Percentiles rank a stretch among this genome's conserved stretches.
These are phyloP conservation scores for Macquaria ambigua DNA, from an alignment of 2,113 vertebrate species.

Conservation along the genomic window DNA sequence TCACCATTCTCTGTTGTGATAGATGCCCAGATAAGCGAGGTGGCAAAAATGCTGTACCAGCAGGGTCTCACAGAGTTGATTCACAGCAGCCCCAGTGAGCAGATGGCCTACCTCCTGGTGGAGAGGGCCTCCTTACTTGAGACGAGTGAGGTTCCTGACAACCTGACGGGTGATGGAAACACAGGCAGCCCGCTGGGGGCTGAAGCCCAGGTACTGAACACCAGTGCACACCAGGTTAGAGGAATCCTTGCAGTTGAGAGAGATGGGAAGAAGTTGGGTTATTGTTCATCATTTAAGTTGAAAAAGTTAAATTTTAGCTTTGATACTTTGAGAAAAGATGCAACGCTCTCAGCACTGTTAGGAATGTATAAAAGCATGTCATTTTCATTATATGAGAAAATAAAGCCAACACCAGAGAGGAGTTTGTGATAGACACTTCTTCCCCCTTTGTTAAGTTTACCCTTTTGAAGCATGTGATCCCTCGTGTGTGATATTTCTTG, in stretches of 20 bases:
- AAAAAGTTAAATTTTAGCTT: neutral
- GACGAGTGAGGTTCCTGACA: conserved; percentile 68
- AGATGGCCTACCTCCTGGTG: conserved; percentile 87
- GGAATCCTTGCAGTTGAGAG: neutral
- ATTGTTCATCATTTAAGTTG: neutral
- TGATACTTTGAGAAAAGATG: neutral
- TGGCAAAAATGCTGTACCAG: conserved; percentile 88
- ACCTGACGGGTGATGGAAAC: conserved; percentile 30
- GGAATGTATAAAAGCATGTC: neutral
- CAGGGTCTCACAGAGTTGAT: conserved; percentile 86
- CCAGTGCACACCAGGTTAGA: conserved; percentile 68
- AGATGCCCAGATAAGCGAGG: conserved; percentile 88
- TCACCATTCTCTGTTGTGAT: conserved; percentile 23
- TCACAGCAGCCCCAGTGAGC: conserved; percentile 86
- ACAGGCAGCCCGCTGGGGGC: conserved; percentile 55
- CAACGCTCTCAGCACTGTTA: neutral
- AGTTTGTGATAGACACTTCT: neutral
- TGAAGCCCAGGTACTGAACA: conserved; percentile 38
- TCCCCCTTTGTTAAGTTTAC: neutral
- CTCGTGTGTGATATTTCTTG: neutral
- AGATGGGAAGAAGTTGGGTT: neutral
- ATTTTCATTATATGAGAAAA: neutral
- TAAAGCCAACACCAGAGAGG: neutral
- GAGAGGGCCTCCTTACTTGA: conserved; percentile 85
- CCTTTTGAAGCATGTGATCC: neutral